Evolutionary conservation across 2,113 vertebrate genomes (phyloP), one percentile per base, ranked within the genome.

Genomic region (Cyprinodon tularosa): DNA sequence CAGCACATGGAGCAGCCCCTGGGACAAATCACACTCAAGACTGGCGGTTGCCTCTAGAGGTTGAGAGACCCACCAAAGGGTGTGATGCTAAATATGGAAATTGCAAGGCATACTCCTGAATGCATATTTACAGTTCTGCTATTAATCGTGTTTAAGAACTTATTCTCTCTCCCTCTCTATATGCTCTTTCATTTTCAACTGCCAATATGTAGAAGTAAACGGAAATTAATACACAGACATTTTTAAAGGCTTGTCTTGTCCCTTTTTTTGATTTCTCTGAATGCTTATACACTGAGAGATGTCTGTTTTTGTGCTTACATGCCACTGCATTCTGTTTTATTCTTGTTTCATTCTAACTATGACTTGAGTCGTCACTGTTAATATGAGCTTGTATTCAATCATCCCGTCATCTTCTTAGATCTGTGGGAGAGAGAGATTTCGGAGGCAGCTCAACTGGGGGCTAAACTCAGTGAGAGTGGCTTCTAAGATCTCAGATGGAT

Each of bases 311-410:
- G 78, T 68, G 50, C 50, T 57, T 57, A 57, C 50, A 15, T 57
- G 50, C 50, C 50, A 57, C 50, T n/a, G 50, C 50, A 20, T 17
- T 59, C 66, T 77, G 71, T 81, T 84, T 76, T 81, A 80, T 70
- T 61, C 79, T 78, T 78, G 80, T 69, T 74, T 91, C 84, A 89
- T 78, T 88, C 88, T 88, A 89, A 87, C 88, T 84, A 85, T 77
- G 61, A 84, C 89, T 87, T 88, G 89, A 92, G 91, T 92, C 93
- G 92, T 94, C 92, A 91, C 82, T 80, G 89, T 88, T 92, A 91
- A 94, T 94, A 87, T 72, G 65, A 77, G 83, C 86, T 91, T 91
- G 89, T 88, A 86, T 93, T 94, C 93, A 94, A 93, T 95, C 94
- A 94, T 91, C 78, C 83, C 92, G 93, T 93, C 93, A 74, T 82